These are phyloP conservation scores for Cherax destructor DNA, from an alignment of 1,140 invertebrate species.

Conservation along the genomic window DNA sequence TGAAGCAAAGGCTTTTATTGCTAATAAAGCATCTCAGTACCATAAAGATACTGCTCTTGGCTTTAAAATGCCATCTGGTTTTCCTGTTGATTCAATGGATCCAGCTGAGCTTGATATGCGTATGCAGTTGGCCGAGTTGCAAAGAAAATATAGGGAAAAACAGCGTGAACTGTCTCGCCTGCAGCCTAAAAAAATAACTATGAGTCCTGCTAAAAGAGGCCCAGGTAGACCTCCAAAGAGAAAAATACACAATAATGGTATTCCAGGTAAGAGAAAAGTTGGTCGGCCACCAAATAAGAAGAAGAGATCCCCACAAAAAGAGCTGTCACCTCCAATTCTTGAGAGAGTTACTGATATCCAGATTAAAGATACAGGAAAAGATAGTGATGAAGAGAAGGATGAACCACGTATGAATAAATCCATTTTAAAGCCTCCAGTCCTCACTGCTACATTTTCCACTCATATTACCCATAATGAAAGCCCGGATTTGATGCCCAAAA, in stretches of 20 bases:
- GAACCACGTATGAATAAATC: conserved; percentile 19
- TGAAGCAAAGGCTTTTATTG: conserved; percentile 60
- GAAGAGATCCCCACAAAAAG: conserved; percentile 53
- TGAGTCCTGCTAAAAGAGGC: conserved; percentile 22
- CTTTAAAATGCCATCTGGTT: conserved; percentile 21
- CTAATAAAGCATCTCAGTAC: conserved; percentile 45
- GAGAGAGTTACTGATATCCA: conserved; percentile 40
- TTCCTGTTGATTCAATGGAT: conserved; percentile 39
- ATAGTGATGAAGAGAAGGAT: conserved; percentile 41
- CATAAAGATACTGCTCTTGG: conserved; percentile 7
- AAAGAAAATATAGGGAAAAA: conserved; percentile 50
- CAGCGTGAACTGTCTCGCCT: conserved; percentile 57
- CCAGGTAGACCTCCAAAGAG: conserved; percentile 56
- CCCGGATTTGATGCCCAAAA: background rate
- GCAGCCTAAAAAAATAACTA: conserved; percentile 17
- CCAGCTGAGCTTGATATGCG: conserved; percentile 53
- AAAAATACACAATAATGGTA: conserved; percentile 19
- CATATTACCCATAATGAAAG: conserved; percentile 23
- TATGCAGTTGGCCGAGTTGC: conserved; percentile 52
- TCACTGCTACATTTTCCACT: conserved; percentile 55
- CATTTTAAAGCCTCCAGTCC: conserved; percentile 58
- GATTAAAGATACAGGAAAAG: conserved; percentile 27
- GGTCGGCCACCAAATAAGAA: conserved; percentile 41
- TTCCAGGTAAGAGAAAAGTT: conserved; percentile 26
- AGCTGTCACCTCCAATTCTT: conserved; percentile 51